A percentile compares a stretch with the other conserved stretches of the same genome.
phyloP scores from a whole-genome alignment of 2,797 vertebrate species.

The Macropodus opercularis region DNA sequence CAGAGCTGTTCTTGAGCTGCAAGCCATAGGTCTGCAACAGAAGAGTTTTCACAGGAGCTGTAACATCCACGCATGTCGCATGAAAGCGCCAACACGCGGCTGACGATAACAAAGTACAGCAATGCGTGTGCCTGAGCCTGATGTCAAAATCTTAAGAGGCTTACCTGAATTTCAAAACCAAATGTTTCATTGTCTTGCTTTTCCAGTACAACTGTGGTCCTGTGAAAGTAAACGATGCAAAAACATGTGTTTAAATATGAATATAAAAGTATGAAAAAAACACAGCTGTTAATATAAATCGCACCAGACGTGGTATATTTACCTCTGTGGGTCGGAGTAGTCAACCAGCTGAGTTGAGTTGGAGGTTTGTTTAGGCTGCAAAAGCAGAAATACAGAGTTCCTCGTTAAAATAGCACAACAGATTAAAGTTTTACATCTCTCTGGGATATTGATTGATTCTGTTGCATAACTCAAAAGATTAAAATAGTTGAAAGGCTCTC shows the following conservation, averaged over 20 bases:
- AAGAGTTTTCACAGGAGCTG: conserved; percentile 1
- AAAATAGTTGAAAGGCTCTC: conserved; percentile 47
- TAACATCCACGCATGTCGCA: neutral
- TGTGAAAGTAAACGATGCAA: conserved; percentile 46
- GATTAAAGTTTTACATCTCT: conserved; percentile 3
- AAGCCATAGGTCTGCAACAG: conserved; percentile 85
- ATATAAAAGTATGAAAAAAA: neutral
- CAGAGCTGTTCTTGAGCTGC: conserved; percentile 73
- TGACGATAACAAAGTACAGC: neutral
- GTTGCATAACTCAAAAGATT: conserved; percentile 49
- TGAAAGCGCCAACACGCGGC: neutral
- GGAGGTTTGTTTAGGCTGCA: conserved; percentile 82
- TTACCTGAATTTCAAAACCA: conserved; percentile 98
- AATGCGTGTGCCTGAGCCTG: neutral
- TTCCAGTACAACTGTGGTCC: conserved; percentile 74
- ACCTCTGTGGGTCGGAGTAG: conserved; percentile 89
- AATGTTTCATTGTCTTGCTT: conserved; percentile 94
- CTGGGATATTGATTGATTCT: conserved; percentile 9
- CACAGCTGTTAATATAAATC: neutral
- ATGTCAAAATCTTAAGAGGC: conserved; percentile 4
- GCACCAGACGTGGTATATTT: conserved; percentile 53
- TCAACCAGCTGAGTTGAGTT: conserved; percentile 85
- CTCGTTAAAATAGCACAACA: conserved; percentile 20
- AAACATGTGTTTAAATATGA: neutral
- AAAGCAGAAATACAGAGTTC: conserved; percentile 61